Base-by-base conservation (phyloP, 2,113 vertebrate genomes). In the Dromaius novaehollandiae region DNA sequence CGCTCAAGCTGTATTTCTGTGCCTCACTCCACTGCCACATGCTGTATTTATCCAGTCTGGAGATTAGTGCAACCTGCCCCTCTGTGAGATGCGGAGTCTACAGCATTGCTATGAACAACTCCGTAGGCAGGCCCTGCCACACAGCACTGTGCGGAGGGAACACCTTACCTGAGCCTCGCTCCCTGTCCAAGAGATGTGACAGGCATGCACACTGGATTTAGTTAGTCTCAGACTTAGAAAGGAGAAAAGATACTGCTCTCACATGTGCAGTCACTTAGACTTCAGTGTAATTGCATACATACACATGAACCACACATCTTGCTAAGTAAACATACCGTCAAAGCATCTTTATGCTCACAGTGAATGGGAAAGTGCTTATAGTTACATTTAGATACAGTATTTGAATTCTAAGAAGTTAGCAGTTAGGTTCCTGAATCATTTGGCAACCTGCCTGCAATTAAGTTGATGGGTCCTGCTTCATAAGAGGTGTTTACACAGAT, bases 361-460 rank as follows among this genome's bases (percentile, higher is more conserved):
- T 63, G 65, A 93, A 93, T 38, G 24, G 40, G 79, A 88, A 61
- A 53, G n/a, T 53, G 69, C 89, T 89, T 86, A 93, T 19, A 77
- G 48, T 38, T 60, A 73, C 81, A 73, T 89, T 95, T 77, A 89
- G 61, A 51, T 44, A 89, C 17, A n/a, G 12, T 40, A 87, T 82
- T 78, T 82, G 65, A 93, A 88, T 85, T 93, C 61, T 88, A 68
- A 75, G 83, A 84, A 80, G 50, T 74, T 30, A 78, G 22, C 36
- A 48, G 32, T 75, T 91, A 86, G 63, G n/a, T 91, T 93, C 55
- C 61, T 22, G 9, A 95, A 61, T 73, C 92, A 93, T 86, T 36
- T 83, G 89, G 69, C 90, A 95, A 94, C 74, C 64, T 91, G 76
- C 55, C 46, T 84, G 73, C 69, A 93, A 92, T 94, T 86, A 96